These are phyloP conservation scores for Lottia scabra DNA, from an alignment of 2,888 invertebrate species.

Conservation along the genomic window DNA sequence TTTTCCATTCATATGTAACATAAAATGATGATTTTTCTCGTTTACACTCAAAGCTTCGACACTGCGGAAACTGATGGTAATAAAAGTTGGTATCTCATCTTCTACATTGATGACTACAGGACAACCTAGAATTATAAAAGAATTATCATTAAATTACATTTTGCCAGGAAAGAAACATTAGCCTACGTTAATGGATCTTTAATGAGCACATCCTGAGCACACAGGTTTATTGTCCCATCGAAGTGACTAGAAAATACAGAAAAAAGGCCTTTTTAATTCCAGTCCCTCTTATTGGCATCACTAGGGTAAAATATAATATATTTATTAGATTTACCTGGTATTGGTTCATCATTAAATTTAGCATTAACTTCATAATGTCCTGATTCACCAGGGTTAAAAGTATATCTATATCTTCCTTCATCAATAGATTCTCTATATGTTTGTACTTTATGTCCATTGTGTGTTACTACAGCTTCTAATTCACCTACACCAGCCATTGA, in stretches of 20 bases:
- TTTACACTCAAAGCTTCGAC: slow-evolving; percentile 29
- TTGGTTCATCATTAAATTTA: slow-evolving; percentile 74
- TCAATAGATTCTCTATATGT: slow-evolving; percentile 87
- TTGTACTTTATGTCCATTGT: slow-evolving; percentile 83
- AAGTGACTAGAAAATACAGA: too few relatives aligned
- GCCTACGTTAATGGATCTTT: too few relatives aligned
- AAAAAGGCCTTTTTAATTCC: too few relatives aligned
- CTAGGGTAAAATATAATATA: too few relatives aligned
- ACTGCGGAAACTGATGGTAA: slow-evolving; percentile 41
- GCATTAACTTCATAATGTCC: slow-evolving; percentile 91
- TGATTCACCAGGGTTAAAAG: slow-evolving; percentile 87
- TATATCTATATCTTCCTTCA: slow-evolving; percentile 79
- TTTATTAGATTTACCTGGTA: slow-evolving; percentile 66
- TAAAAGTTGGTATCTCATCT: slow-evolving; percentile 40
- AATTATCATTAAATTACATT: too few relatives aligned
- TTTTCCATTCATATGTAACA: slow-evolving; percentile 49
- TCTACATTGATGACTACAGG: slow-evolving; percentile 53
- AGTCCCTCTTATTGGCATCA: too few relatives aligned
- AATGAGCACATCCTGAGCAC: too few relatives aligned
- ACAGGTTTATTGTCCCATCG: too few relatives aligned
- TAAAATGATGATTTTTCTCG: slow-evolving; percentile 34
- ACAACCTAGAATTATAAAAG: slow-evolving; percentile 43
- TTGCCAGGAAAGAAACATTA: too few relatives aligned
- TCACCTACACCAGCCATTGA: slow-evolving; percentile 98
- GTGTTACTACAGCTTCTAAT: slow-evolving; percentile 76